phyloP scores from a whole-genome alignment of 2,888 invertebrate species.

The Sphaerophoria rueppellii region DNA sequence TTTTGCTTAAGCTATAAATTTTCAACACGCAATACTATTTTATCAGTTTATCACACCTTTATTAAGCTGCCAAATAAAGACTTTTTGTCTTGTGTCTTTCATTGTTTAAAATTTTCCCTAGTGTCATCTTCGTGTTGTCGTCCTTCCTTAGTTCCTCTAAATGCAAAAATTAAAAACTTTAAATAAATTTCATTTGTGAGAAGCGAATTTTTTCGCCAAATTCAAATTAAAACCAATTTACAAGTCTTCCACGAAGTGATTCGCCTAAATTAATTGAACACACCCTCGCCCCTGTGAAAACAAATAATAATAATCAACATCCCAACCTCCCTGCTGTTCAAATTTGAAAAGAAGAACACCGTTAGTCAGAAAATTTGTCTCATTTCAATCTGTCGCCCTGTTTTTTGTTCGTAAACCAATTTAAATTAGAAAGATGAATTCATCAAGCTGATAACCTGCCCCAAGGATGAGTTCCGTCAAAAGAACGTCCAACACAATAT shows the following conservation, averaged over 20 bases:
- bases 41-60: neutral
- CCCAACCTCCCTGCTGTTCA: no score
- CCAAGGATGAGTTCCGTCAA: slow-evolving; percentile 21
- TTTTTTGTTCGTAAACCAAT: slow-evolving; percentile 44
- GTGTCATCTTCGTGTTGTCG: neutral
- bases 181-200: slow-evolving; percentile 25
- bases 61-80: slow-evolving; percentile 3
- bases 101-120: neutral
- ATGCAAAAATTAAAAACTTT: slow-evolving; percentile 32
- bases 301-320: slow-evolving; percentile 2
- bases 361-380: slow-evolving; percentile 45
- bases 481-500: slow-evolving; percentile 21
- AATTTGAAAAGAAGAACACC: no score
- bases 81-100: neutral
- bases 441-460: slow-evolving; percentile 60
- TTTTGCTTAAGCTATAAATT: neutral
- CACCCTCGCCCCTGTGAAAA: neutral
- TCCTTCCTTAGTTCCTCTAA: neutral
- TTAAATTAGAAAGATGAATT: slow-evolving; percentile 57
- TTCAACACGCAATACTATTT: neutral
- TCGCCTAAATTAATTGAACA: slow-evolving; percentile 55
- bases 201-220: slow-evolving; percentile 12
- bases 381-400: slow-evolving; percentile 47
- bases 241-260: slow-evolving; percentile 42
- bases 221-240: slow-evolving; percentile 47